Base-by-base conservation (phyloP, 2,113 vertebrate species). In the Poeciliopsis prolifica region DNA sequence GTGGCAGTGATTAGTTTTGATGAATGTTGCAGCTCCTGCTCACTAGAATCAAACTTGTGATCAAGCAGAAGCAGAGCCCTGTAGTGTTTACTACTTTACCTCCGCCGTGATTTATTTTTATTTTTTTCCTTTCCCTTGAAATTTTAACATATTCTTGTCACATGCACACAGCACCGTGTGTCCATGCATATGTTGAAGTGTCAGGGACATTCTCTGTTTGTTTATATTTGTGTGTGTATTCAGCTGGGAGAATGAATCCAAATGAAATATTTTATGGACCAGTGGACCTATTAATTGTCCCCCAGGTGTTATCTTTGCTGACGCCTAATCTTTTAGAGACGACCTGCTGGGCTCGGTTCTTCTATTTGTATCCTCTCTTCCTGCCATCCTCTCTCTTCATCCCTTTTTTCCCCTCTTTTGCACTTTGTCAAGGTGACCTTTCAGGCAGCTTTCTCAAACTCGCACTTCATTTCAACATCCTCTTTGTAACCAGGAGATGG, bases 281-380 rank as follows among this genome's bases (percentile, higher is more conserved):
- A 96, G 74, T 96, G 95, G 94, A 96, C 95, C 96, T 95, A 93
- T 96, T 97, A 97, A 97, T 98, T 97, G 94, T 95, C 91, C 94
- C 75, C 51, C 89, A 95, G 93, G 93, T 94, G 93, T 96, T 95
- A 95, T 96, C 95, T 93, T 93, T 89, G 94, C 93, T 95, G 91
- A 79, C 90, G 91, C 68, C 91, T 92, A 96, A 96, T 96, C 94
- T 95, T 91, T 87, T 29, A 89, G 83, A 87, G 93, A 90, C 89
- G 82, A 94, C 87, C 92, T 93, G 92, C 94, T 94, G 94, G 92
- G 89, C 70, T 85, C 71, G 88, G 91, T 85, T 95, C 94, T 94
- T 82, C 80, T 93, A 61, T 68, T 51, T 10, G 9, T 86, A 79
- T 87, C 75, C 44, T 74, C 68, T 77, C 75, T 62, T 74, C 58